Conservation (phyloP, 2,888 invertebrate genomes). For the Sturmia bella region DNA sequence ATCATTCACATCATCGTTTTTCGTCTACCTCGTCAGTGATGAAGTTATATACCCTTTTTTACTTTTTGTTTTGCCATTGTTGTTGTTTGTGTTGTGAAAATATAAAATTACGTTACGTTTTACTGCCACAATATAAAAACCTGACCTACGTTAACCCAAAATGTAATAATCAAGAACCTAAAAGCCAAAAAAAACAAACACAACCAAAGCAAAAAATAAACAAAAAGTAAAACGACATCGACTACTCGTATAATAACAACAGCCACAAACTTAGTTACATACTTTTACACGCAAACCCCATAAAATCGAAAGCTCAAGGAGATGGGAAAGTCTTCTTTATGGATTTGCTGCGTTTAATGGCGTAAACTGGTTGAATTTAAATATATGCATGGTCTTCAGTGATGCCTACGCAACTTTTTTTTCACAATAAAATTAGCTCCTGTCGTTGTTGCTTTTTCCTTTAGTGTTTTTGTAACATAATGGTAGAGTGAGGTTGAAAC, state of each 20-base stretch:
- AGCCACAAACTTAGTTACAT: slow-evolving; percentile 44
- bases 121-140: slow-evolving; percentile 56
- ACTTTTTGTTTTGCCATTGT: not conserved
- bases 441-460: too few relatives aligned
- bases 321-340: slow-evolving; percentile 22
- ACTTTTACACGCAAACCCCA: slow-evolving; percentile 61
- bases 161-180: slow-evolving; percentile 64
- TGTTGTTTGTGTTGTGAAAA: slow-evolving; percentile 52
- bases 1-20: slow-evolving; percentile 43
- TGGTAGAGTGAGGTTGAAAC: too few relatives aligned
- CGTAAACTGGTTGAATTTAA: slow-evolving; percentile 22
- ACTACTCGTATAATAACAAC: slow-evolving; percentile 49
- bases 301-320: slow-evolving; percentile 12
- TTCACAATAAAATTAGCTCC: too few relatives aligned
- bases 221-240: slow-evolving; percentile 9
- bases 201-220: slow-evolving; percentile 1
- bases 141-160: slow-evolving; percentile 67
- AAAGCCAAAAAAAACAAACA: slow-evolving; percentile 27
- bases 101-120: slow-evolving; percentile 72
- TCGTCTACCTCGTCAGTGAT: slow-evolving; percentile 33
- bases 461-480: too few relatives aligned
- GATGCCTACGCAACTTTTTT: too few relatives aligned
- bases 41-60: slow-evolving; percentile 56
- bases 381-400: not conserved
- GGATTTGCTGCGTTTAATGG: slow-evolving; percentile 46